Conservation (phyloP, 2,113 vertebrate species). For the Thryonomys swinderianus region DNA sequence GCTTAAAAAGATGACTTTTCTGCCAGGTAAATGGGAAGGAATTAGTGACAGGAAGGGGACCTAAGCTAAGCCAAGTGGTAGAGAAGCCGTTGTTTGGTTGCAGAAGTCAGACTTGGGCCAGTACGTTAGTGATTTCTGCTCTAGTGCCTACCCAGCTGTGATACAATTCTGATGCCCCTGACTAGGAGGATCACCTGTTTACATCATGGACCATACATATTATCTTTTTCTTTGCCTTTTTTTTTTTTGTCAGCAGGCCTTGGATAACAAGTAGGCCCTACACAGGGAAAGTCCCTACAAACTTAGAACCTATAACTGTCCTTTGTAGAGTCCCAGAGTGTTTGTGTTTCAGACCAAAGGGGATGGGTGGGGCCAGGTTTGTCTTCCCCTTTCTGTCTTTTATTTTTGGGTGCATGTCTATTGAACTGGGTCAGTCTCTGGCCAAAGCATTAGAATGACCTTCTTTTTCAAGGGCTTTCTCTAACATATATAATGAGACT, state of each 20-base stretch:
- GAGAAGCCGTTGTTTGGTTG: not conserved
- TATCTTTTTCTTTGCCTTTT: not conserved
- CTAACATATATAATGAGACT: not conserved
- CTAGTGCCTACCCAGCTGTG: not conserved
- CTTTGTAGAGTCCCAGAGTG: conserved; percentile 32
- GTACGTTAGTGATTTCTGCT: not conserved
- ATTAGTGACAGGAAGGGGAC: not conserved
- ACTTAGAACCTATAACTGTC: conserved; percentile 42
- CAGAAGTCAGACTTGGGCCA: not conserved
- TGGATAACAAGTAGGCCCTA: not conserved
- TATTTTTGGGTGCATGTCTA: conserved; percentile 65
- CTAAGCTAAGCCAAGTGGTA: not conserved
- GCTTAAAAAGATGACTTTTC: not conserved
- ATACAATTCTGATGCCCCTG: not conserved
- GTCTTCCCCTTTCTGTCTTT: conserved; percentile 77
- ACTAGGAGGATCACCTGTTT: not conserved
- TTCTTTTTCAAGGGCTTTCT: conserved; percentile 20
- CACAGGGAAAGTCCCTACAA: conserved; percentile 63
- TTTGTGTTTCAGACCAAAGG: conserved; percentile 65
- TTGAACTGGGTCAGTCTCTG: conserved; percentile 53
- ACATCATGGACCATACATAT: not conserved
- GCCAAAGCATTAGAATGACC: not conserved
- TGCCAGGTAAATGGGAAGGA: not conserved
- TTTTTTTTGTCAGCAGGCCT: conserved; percentile 42
- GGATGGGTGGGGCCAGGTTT: conserved; percentile 67